These are phyloP conservation scores for Philhelius pedissequus DNA, from an alignment of 2,888 invertebrate species.

Conservation along the genomic window DNA sequence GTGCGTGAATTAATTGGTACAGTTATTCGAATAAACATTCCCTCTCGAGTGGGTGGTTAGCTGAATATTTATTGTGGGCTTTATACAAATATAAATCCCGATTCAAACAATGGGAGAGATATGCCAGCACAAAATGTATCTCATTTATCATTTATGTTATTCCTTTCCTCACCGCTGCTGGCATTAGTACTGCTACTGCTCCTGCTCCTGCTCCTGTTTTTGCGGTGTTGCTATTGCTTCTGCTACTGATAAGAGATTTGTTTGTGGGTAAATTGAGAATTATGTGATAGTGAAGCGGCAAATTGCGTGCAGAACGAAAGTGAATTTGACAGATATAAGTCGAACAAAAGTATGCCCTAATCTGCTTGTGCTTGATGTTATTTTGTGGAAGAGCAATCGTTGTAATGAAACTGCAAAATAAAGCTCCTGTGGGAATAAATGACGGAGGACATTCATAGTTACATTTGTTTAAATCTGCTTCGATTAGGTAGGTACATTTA, in stretches of 20 bases:
- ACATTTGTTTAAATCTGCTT: no score
- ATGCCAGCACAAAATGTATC: background rate
- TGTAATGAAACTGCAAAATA: no score
- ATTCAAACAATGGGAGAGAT: background rate
- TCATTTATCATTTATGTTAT: constrained; percentile 11
- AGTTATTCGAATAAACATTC: background rate
- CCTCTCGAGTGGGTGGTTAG: background rate
- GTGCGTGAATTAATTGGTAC: constrained; percentile 23
- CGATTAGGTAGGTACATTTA: no score
- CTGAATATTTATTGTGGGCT: background rate
- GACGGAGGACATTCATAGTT: no score
- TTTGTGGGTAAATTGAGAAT: background rate
- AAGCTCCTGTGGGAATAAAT: no score
- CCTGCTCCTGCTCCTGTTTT: no score
- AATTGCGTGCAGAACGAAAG: background rate
- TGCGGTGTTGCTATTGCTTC: no score
- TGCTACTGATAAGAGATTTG: background rate
- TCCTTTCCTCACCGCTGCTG: background rate
- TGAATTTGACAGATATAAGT: background rate
- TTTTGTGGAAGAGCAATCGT: no score
- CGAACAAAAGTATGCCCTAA: background rate
- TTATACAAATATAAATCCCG: background rate
- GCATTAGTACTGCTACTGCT: no score
- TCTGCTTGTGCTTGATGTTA: background rate
- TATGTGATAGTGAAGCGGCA: background rate